Conservation (phyloP, 2,113 vertebrate species). For the Centrocercus urophasianus region DNA sequence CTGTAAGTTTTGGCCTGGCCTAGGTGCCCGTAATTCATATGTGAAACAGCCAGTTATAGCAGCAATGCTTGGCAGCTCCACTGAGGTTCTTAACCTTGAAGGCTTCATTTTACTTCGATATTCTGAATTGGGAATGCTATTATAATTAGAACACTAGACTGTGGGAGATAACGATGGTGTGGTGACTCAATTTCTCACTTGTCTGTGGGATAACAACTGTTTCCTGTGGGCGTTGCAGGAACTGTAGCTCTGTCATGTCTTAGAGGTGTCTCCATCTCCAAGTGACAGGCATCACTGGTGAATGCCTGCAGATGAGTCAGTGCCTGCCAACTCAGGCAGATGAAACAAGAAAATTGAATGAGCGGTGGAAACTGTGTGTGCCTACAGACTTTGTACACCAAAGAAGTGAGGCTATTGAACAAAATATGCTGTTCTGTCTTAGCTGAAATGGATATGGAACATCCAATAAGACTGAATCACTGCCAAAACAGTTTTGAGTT, state of each 20-base stretch:
- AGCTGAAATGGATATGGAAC: background rate
- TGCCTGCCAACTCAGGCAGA: background rate
- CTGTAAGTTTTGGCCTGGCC: background rate
- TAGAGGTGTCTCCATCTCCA: constrained; percentile 24
- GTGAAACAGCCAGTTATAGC: background rate
- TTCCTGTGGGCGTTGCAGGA: constrained; percentile 49
- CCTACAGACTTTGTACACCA: background rate
- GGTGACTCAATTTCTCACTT: constrained; percentile 65
- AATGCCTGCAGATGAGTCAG: background rate
- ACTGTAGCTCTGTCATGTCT: constrained; percentile 18
- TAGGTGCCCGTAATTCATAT: background rate
- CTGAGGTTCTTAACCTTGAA: background rate
- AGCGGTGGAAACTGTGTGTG: background rate
- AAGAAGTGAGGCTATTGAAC: background rate
- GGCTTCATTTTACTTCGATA: background rate
- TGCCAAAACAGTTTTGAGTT: background rate
- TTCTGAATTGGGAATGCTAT: background rate
- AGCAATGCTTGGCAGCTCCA: accelerated
- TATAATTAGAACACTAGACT: constrained; percentile 30
- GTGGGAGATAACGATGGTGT: constrained; percentile 39
- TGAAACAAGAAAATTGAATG: background rate
- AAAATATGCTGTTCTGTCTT: constrained; percentile 14
- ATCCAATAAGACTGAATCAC: background rate
- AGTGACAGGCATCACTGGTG: background rate
- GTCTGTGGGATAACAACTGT: constrained; percentile 55